These are phyloP conservation scores for Musca vetustissima DNA, from an alignment of 1,140 invertebrate genomes.

Conservation along the genomic window DNA sequence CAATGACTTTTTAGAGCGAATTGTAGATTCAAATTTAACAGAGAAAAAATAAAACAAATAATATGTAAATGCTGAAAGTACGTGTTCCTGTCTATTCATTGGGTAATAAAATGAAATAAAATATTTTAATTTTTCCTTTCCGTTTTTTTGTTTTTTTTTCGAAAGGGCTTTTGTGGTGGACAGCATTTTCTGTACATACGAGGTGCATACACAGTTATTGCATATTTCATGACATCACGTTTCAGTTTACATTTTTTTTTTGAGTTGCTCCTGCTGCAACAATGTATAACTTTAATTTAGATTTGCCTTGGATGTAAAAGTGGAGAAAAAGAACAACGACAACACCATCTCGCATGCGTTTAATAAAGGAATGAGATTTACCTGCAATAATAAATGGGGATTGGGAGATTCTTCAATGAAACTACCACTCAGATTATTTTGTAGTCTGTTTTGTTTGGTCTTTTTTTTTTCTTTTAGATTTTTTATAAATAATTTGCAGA, in stretches of 20 bases:
- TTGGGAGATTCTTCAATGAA: neutral
- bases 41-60: too few species aligned
- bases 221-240: constrained; percentile 26
- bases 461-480: neutral
- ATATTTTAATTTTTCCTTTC: too few species aligned
- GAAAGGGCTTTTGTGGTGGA: neutral
- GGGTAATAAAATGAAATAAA: too few species aligned
- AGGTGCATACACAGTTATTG: neutral
- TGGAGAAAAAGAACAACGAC: neutral
- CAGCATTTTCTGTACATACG: too few species aligned
- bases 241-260: constrained; percentile 11
- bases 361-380: too few species aligned
- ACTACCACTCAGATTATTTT: too few species aligned
- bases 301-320: neutral
- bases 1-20: too few species aligned
- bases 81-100: too few species aligned
- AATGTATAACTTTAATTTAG: constrained; percentile 6
- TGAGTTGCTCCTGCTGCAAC: neutral
- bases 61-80: too few species aligned
- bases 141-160: neutral
- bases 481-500: constrained; percentile 24
- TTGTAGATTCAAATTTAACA: too few species aligned
- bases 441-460: neutral
- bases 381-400: too few species aligned
- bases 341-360: neutral